Evolutionary conservation across 2,888 invertebrate genomes (phyloP), one percentile per base, ranked within the genome.

Genomic region (Archips xylosteana): DNA sequence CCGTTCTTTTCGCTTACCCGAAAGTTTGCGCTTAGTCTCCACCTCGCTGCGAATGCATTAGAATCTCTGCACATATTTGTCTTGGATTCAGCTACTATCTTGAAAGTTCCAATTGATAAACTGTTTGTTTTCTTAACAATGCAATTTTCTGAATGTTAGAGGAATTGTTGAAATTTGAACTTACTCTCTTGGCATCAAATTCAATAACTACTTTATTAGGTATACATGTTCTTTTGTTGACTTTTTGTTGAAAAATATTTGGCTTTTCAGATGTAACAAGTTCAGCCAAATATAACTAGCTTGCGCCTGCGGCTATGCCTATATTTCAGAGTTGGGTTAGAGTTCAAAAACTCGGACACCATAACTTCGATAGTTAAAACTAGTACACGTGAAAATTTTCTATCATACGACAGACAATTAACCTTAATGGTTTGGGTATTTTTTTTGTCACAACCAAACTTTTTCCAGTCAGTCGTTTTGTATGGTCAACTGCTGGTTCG

Each of bases 11-110:
- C 87, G 85, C 86, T 86, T 85, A 85, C 68, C 86, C 88, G 84
- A 90, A 92, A 92, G 89, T 92, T 92, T 91, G 88, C 88, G 87
- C 91, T 89, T 86, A 89, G 88, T 87, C 84, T 89, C 84, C 82
- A 85, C 85, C 82, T 86, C 84, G 81, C 84, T 84, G 80, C 81
- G 85, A 89, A 88, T 89, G 89, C 91, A 91, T 92, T 92, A 92
- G 88, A 87, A 85, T 86, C 80, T 81, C 79, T 78, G 82, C 85
- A 86, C 85, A 86, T 92, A 88, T 92, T 93, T 91, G 87, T 89
- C 84, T 90, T 89, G 87, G 88, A 90, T 88, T 87, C 83, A 84
- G 85, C 81, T 78, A 82, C 80, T 79, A 84, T 89, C 86, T 86
- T 86, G 78, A 81, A 82, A 85, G 84, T 84, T 80, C 82, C 85